Conservation (phyloP, 30 jellyfish, hydroid and myxozoan species). For the Chironex yamaguchii region DNA sequence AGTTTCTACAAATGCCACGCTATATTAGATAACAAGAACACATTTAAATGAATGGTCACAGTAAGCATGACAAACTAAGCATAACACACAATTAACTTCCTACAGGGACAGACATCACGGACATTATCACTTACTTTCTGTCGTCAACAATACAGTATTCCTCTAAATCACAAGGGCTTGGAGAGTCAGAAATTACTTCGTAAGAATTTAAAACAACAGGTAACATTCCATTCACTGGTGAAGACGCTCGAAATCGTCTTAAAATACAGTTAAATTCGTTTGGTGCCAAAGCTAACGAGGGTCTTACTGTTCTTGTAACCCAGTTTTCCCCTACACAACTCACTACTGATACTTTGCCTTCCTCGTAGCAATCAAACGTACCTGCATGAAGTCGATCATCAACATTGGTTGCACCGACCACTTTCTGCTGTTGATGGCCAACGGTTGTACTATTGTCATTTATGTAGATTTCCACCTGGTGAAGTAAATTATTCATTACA, state of each 20-base stretch:
- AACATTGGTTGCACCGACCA: not conserved
- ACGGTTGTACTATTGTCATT: not conserved
- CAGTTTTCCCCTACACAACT: not conserved
- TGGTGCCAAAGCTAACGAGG: not conserved
- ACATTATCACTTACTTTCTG: too few relatives aligned
- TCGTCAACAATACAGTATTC: conserved; percentile 49
- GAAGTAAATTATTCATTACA: not conserved
- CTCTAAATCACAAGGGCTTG: conserved; percentile 12
- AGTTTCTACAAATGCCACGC: too few relatives aligned
- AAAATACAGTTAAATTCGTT: not conserved
- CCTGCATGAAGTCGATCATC: not conserved
- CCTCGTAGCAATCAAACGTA: not conserved
- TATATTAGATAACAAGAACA: too few relatives aligned
- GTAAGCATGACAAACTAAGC: too few relatives aligned
- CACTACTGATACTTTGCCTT: not conserved
- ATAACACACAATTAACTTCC: too few relatives aligned
- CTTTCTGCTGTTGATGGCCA: not conserved
- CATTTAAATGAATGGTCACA: too few relatives aligned
- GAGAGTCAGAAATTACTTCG: conserved; percentile 61
- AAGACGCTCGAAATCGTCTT: not conserved
- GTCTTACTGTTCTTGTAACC: not conserved
- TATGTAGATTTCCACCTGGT: not conserved
- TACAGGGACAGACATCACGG: too few relatives aligned
- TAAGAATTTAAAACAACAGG: conserved; percentile 60
- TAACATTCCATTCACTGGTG: not conserved